These are phyloP conservation scores for Dendrocopos noguchii DNA, from an alignment of 2,113 vertebrate species.

Conservation along the genomic window DNA sequence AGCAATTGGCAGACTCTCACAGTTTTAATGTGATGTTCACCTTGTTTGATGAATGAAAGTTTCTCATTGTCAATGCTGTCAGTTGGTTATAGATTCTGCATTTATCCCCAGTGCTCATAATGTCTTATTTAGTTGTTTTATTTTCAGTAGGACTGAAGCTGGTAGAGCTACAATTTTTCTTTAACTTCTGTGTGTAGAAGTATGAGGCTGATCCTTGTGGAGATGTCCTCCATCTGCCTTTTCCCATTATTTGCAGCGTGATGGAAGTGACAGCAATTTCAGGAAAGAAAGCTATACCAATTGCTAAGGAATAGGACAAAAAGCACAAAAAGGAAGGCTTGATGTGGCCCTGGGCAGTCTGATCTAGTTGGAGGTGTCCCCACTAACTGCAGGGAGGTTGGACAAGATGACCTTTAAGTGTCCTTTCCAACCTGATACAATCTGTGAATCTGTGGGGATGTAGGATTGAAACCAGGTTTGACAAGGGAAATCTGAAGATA, in stretches of 20 bases:
- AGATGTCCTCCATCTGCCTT: not conserved
- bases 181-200: not conserved
- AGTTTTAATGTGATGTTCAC: not conserved
- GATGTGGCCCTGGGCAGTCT: no score
- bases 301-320: not conserved
- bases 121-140: no score
- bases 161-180: not conserved
- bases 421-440: no score
- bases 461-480: not conserved
- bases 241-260: not conserved
- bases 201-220: not conserved
- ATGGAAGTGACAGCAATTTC: not conserved
- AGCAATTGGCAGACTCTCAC: not conserved
- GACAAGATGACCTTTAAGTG: no score
- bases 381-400: no score
- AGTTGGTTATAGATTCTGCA: not conserved
- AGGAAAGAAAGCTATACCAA: not conserved
- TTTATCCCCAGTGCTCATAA: not conserved
- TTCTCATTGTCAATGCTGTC: not conserved
- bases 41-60: not conserved
- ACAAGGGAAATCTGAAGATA: not conserved
- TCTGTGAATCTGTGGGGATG: no score
- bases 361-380: no score
- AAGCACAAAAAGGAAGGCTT: not conserved
- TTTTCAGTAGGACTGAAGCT: not conserved